phyloP scores from a whole-genome alignment of 2,797 vertebrate species.

The Toxotes lorentzi region DNA sequence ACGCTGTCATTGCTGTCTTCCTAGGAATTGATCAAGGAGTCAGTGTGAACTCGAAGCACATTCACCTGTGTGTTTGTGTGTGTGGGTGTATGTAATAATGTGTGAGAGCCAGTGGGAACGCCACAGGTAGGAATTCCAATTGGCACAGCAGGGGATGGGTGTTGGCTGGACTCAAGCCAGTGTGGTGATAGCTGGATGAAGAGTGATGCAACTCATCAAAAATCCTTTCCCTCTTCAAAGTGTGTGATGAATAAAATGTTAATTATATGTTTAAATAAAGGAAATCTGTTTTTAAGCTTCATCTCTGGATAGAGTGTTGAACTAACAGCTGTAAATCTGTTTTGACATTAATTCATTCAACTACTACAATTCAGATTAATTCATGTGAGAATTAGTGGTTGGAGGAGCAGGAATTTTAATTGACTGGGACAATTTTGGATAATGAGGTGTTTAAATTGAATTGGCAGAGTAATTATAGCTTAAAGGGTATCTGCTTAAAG shows the following conservation, averaged over 20 bases:
- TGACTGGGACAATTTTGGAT: slow-evolving; percentile 34
- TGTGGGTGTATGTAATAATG: background rate
- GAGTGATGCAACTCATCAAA: background rate
- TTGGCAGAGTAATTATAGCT: slow-evolving; percentile 65
- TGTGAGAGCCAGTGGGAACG: slow-evolving; percentile 39
- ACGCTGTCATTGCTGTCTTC: slow-evolving; percentile 66
- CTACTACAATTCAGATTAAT: background rate
- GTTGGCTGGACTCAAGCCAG: slow-evolving; percentile 22
- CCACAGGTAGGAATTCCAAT: slow-evolving; percentile 54
- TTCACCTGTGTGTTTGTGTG: background rate
- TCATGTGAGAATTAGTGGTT: slow-evolving; percentile 3
- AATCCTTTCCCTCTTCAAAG: background rate
- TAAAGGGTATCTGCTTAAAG: slow-evolving; percentile 25
- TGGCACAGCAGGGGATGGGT: slow-evolving; percentile 59
- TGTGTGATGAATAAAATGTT: background rate
- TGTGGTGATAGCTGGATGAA: slow-evolving; percentile 7
- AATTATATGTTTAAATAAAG: background rate
- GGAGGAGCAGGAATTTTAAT: slow-evolving; percentile 58
- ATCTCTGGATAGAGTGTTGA: background rate
- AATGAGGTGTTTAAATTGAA: slow-evolving; percentile 52
- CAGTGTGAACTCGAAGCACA: slow-evolving; percentile 23
- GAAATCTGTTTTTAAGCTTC: background rate
- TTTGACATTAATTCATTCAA: background rate
- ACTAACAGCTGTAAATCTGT: background rate
- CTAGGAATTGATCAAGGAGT: slow-evolving; percentile 64